Conservation (phyloP, 2,113 vertebrate species). For the Theristicus caerulescens region DNA sequence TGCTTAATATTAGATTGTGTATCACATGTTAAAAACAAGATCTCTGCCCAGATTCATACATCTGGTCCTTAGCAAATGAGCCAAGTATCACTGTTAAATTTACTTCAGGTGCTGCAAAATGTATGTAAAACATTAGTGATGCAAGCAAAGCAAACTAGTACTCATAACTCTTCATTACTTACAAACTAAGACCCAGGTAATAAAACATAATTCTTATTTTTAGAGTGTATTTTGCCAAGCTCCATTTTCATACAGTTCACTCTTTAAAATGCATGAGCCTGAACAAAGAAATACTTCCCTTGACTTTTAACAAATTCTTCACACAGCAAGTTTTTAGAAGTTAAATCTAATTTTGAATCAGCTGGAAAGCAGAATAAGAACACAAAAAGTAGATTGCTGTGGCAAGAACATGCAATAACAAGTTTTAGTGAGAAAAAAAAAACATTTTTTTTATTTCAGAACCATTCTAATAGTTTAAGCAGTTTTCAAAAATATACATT, state of each 20-base stretch:
- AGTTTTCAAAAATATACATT: not conserved
- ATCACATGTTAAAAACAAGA: not conserved
- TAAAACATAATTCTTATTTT: not conserved
- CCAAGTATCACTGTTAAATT: not conserved
- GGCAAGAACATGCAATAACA: not conserved
- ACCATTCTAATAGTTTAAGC: not conserved
- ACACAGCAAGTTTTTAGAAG: not conserved
- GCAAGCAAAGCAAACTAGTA: not conserved
- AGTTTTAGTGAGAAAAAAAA: not conserved
- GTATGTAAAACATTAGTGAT: not conserved
- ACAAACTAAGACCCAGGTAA: not conserved
- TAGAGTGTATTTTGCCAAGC: not conserved
- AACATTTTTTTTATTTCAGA: not conserved
- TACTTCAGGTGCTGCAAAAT: not conserved
- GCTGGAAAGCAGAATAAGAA: not conserved
- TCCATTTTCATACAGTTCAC: not conserved
- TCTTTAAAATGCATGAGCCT: not conserved
- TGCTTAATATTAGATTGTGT: not conserved
- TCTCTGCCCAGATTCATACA: not conserved
- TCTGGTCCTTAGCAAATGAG: not conserved
- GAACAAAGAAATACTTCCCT: not conserved
- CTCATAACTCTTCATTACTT: not conserved
- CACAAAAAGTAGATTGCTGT: not conserved
- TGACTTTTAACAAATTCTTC: not conserved
- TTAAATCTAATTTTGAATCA: not conserved